These are phyloP conservation scores for Corythornis cristatus DNA, from an alignment of 2,113 vertebrate genomes.

Conservation along the genomic window DNA sequence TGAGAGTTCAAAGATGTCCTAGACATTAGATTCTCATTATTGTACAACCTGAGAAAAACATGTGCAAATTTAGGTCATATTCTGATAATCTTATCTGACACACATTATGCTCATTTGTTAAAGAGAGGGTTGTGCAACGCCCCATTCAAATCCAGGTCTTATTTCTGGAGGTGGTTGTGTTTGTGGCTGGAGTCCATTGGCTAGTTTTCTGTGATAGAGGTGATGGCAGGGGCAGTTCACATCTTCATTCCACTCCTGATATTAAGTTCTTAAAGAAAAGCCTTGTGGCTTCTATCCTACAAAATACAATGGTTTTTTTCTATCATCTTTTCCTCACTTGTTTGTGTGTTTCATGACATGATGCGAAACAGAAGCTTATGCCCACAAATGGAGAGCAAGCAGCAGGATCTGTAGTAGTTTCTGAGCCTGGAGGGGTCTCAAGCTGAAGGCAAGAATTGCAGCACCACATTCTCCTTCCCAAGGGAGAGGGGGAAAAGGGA, in stretches of 20 bases:
- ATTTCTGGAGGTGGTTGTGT: not conserved
- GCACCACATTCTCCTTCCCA: not conserved
- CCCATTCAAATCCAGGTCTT: not conserved
- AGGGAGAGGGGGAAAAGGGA: not conserved
- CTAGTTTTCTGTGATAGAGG: not conserved
- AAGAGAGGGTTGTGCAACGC: not conserved
- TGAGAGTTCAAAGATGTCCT: not conserved
- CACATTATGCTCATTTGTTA: not conserved
- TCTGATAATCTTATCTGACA: not conserved
- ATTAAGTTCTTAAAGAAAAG: not conserved
- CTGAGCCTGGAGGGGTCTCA: not conserved
- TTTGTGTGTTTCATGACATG: rapidly evolving
- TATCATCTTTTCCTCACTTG: not conserved
- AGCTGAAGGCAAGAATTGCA: not conserved
- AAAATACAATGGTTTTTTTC: not conserved
- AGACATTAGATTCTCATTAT: not conserved
- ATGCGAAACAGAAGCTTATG: not conserved
- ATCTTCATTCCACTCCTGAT: not conserved
- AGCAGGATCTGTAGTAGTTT: not conserved
- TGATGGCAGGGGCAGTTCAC: not conserved
- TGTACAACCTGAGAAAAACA: not conserved
- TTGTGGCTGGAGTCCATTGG: not conserved
- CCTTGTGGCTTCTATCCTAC: not conserved
- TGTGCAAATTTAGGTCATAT: not conserved
- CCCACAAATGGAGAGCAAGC: rapidly evolving